Base-by-base conservation (phyloP, 2,797 vertebrate genomes). In the Galagoides demidoff region DNA sequence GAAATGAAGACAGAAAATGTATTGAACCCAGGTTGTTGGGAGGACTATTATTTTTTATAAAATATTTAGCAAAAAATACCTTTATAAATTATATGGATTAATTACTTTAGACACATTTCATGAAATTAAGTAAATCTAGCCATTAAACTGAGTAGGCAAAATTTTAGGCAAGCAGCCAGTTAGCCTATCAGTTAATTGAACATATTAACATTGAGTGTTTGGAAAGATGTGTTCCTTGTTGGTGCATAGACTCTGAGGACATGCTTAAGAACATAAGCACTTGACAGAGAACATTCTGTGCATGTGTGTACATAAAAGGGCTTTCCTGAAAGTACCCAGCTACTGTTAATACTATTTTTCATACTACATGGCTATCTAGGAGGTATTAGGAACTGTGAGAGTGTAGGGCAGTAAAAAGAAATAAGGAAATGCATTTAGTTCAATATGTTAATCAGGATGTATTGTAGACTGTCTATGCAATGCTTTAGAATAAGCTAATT, bases 131-230 rank as follows among this genome's bases (percentile, higher is more conserved):
- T 94, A 90, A 83, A 94, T 64, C 34, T 81, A 25, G 37, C 23
- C 89, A 92, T 96, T 97, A 94, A 85, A 96, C 79, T 85, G 88
- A 92, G 73, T 84, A 74, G 49, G 12, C 6, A 78, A 27, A 85
- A 92, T 66, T 78, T 92, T 39, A 79, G 96, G 96, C 92, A 85
- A 83, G n/a, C 34, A 76, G 89, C 95, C 97, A 97, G 34, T 1
- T 68, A 95, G 17, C 34, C 87, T 97, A 96, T 96, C 81, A 95
- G 84, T 96, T 93, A 96, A 97, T 95, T 96, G 45, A 79, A 74
- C 27, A 90, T 94, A 95, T 89, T 95, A 73, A 92, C 11, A 4
- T 43, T 9, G 6, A 17, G 11, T 95, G 45, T 89, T 95, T 94
- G 20, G 13, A 83, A 87, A 77, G 39, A 87, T 78, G 2, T 49